phyloP scores from a whole-genome alignment of 1,140 invertebrate genomes.

The Drosophila repleta region DNA sequence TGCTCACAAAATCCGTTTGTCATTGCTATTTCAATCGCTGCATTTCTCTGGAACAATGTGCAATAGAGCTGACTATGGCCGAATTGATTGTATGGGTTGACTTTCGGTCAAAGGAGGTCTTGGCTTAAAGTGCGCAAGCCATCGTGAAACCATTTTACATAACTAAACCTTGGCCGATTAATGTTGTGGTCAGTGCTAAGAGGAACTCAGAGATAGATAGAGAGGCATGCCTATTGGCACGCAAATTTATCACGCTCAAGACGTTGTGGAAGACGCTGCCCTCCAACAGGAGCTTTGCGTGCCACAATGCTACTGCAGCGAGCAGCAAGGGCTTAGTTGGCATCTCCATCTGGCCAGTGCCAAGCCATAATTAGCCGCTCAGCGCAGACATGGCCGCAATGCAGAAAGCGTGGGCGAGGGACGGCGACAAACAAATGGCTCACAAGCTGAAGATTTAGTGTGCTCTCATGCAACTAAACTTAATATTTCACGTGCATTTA shows the following conservation, averaged over 20 bases:
- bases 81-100: not conserved
- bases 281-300: constrained; percentile 94
- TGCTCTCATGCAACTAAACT: constrained; percentile 77
- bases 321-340: constrained; percentile 87
- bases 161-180: constrained; percentile 90
- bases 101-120: not conserved
- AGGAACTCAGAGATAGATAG: constrained; percentile 74
- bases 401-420: not conserved
- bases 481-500: constrained; percentile 81
- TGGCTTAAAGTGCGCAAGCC: not conserved
- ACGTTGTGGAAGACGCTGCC: constrained; percentile 87
- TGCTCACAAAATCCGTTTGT: constrained; percentile 42
- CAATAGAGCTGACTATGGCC: constrained; percentile 88
- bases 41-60: constrained; percentile 24
- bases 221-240: constrained; percentile 91
- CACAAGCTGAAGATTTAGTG: constrained; percentile 77
- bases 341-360: constrained; percentile 15
- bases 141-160: not conserved
- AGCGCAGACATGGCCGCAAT: constrained; percentile 7
- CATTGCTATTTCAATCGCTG: constrained; percentile 45
- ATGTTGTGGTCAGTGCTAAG: constrained; percentile 95
- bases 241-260: constrained; percentile 96
- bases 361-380: constrained; percentile 42
- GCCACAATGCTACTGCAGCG: constrained; percentile 92
- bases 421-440: constrained; percentile 57